Evolutionary conservation across 2,797 vertebrate genomes (phyloP).

Genomic region (Periparus ater): DNA sequence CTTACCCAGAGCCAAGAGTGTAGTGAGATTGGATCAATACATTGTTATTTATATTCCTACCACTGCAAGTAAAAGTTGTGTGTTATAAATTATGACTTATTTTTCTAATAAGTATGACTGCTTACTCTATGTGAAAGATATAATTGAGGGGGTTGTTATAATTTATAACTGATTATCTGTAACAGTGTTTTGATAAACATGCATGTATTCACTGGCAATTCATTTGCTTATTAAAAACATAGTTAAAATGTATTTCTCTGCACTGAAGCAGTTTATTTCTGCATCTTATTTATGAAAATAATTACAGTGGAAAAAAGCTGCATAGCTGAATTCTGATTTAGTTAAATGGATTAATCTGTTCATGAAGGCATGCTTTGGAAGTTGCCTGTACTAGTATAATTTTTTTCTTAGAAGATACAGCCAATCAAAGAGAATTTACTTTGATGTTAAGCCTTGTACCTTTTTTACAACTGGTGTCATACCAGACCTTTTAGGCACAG

Average conservation of each 20-base stretch:
- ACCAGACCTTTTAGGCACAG: neutral
- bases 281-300: conserved; percentile 53
- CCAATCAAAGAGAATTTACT: neutral
- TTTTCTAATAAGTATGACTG: conserved; percentile 30
- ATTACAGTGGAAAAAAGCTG: conserved; percentile 51
- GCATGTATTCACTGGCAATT: conserved; percentile 61
- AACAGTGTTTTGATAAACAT: conserved; percentile 69
- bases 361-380: conserved; percentile 34
- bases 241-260: conserved; percentile 55
- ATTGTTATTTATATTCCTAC: neutral
- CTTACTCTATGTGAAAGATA: conserved; percentile 21
- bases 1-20: neutral
- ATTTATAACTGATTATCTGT: conserved; percentile 47
- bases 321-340: neutral
- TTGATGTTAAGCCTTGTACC: neutral
- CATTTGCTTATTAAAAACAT: conserved; percentile 54
- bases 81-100: conserved; percentile 58
- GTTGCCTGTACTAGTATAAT: neutral
- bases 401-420: neutral
- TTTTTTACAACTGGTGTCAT: neutral
- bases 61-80: neutral
- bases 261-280: conserved; percentile 51
- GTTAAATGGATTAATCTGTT: conserved; percentile 39
- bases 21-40: neutral
- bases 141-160: neutral